A percentile compares a stretch with the other conserved stretches of the same genome.
Conservation (phyloP, 1,140 invertebrate genomes). For the Drosophila equinoxialis region DNA sequence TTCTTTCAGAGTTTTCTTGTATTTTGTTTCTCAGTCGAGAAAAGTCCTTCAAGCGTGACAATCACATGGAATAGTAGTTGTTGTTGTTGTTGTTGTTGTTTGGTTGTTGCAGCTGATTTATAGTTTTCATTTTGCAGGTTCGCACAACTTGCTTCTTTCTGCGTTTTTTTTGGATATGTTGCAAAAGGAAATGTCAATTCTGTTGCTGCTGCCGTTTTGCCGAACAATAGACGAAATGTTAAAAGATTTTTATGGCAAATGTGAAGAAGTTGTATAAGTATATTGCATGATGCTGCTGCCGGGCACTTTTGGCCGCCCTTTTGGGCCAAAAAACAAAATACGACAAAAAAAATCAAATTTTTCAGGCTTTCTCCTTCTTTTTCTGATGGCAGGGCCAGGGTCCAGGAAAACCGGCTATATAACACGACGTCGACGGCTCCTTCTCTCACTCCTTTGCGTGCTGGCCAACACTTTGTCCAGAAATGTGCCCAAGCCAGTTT, state of each 20-base stretch:
- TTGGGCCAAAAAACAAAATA: conserved; percentile 5
- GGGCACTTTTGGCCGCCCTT: conserved; percentile 31
- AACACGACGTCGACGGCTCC: not conserved
- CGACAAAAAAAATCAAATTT: conserved; percentile 9
- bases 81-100: conserved; percentile 35
- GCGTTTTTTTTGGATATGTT: conserved; percentile 53
- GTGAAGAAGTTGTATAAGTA: conserved; percentile 25
- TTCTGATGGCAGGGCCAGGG: conserved; percentile 10
- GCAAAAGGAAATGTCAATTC: conserved; percentile 81
- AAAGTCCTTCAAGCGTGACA: conserved; percentile 81
- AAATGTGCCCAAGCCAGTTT: conserved; percentile 79
- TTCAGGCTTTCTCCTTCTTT: conserved; percentile 69
- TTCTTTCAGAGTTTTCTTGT: conserved; percentile 39
- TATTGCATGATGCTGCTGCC: conserved; percentile 4
- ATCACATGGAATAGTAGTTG: conserved; percentile 70
- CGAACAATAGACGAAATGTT: conserved; percentile 59
- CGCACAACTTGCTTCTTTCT: conserved; percentile 26
- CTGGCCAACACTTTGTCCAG: conserved; percentile 69
- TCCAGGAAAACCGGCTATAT: conserved; percentile 44
- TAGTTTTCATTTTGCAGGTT: conserved; percentile 76
- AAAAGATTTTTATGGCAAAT: conserved; percentile 31
- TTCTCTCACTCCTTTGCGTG: conserved; percentile 64
- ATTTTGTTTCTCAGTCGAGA: conserved; percentile 53
- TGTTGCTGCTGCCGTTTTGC: conserved; percentile 69
- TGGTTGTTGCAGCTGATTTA: conserved; percentile 65